Evolutionary conservation across 1,140 invertebrate genomes (phyloP), one percentile per base, ranked within the genome.

Genomic region (Drosophila sucinea): DNA sequence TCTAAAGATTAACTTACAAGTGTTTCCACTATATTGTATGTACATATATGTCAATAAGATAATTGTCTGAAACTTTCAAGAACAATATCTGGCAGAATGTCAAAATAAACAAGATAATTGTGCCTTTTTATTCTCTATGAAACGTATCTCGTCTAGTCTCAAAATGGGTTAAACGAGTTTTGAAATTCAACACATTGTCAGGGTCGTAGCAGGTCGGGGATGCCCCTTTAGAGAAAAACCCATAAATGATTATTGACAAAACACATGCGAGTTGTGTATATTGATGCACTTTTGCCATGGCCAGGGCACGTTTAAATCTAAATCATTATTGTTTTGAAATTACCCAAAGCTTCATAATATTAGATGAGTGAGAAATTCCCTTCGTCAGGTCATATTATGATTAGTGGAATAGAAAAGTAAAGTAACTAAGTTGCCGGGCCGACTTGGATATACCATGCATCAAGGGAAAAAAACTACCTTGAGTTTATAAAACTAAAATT

Each of bases 61-160:
- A 51, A 51, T 27, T 51, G 44, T 7, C 8, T 51, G 23, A 8
- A 27, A 51, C 6, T 51, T 51, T 51, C 23, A 23, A 47, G 23
- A 47, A 23, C 8, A 47, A 51, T 47, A 23, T 23, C 44, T 2
- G 6, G 17, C 17, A 25, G 17, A 25, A 47, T 47, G 44, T 17
- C 17, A 25, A 44, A 44, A 44, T 25, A 44, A 44, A 44, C 41
- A 44, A 44, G 41, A 44, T 44, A 47, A 17, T 47, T 47, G 44
- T 47, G 38, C 3, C 30, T 30, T 3, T 3, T 11, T 10, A 17
- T 44, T 38, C 10, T 11, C 35, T 38, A 38, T 30, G 1, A 30
- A 17, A 30, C 30, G 30, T 30, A 17, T 47, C 23, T 47, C 2
- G 44, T 47, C 17, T 25, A 47, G 17, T 47, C 7, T 47, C 11